Conservation (phyloP, 2,113 vertebrate species). For the Cricetomys ansorgei region DNA sequence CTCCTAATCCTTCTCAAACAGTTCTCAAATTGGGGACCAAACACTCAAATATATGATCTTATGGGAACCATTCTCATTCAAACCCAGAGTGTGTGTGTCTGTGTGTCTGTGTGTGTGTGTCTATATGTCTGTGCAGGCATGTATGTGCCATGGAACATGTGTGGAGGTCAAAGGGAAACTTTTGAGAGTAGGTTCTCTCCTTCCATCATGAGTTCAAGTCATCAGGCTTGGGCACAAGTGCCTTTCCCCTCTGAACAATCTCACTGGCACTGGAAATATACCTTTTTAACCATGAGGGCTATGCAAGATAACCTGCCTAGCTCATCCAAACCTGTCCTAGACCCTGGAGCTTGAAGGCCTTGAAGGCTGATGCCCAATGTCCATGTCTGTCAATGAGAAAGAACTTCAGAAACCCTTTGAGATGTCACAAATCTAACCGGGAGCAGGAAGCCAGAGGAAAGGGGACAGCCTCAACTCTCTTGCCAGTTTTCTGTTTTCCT, state of each 20-base stretch:
- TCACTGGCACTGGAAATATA: background rate
- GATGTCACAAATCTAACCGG: background rate
- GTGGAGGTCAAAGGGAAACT: background rate
- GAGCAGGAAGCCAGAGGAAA: background rate
- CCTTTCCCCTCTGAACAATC: background rate
- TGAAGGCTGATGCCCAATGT: background rate
- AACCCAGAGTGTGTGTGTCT: background rate
- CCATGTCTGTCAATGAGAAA: background rate
- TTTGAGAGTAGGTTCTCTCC: background rate
- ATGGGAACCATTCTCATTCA: background rate
- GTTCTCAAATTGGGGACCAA: background rate
- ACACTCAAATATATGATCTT: background rate
- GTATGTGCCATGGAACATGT: background rate
- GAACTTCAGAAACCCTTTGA: conserved; percentile 8
- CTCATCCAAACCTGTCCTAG: background rate
- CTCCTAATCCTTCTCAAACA: background rate
- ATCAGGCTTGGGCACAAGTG: background rate
- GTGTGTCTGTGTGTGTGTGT: background rate
- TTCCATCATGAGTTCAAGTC: background rate
- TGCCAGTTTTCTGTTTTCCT: background rate
- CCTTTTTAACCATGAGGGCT: background rate
- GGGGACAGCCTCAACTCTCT: background rate
- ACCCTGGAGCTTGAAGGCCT: background rate
- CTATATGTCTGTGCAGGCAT: background rate
- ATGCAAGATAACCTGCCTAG: background rate